A percentile compares a stretch with the other conserved stretches of the same genome.
These are phyloP conservation scores for Calonectris borealis DNA, from an alignment of 2,113 vertebrate species.

Conservation along the genomic window DNA sequence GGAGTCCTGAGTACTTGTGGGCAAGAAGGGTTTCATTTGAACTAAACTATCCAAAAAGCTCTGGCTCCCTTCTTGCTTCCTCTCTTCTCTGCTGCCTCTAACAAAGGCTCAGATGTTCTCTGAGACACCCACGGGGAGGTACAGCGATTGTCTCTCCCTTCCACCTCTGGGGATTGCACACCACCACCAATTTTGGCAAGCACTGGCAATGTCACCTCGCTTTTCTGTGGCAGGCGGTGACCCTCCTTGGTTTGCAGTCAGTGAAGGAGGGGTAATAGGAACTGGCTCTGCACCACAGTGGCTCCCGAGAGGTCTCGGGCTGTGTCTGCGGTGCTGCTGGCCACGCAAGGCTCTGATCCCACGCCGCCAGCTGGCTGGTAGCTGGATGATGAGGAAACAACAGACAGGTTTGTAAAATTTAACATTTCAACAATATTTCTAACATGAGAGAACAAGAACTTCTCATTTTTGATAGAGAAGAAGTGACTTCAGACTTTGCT, in stretches of 20 bases:
- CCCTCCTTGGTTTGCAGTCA: not conserved
- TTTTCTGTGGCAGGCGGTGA: not conserved
- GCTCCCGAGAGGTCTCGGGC: not conserved
- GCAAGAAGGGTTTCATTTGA: not conserved
- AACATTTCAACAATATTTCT: not conserved
- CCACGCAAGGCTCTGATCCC: not conserved
- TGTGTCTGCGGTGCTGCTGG: not conserved
- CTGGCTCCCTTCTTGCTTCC: not conserved
- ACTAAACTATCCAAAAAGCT: not conserved
- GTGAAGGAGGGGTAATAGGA: not conserved
- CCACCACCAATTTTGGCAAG: not conserved
- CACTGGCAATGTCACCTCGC: fast-evolving
- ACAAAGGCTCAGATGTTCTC: not conserved
- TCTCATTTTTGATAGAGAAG: not conserved
- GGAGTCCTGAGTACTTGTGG: not conserved
- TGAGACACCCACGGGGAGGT: not conserved
- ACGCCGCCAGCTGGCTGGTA: fast-evolving
- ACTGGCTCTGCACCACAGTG: fast-evolving
- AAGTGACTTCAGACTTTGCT: not conserved
- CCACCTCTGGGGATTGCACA: not conserved
- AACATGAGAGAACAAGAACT: not conserved
- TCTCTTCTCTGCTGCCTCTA: not conserved
- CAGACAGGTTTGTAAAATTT: not conserved
- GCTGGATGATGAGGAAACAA: not conserved
- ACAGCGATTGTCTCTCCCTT: not conserved